A percentile compares a stretch with the other conserved stretches of the same genome.
These are phyloP conservation scores for Drosophila repletoides DNA, from an alignment of 1,140 invertebrate species.

Conservation along the genomic window DNA sequence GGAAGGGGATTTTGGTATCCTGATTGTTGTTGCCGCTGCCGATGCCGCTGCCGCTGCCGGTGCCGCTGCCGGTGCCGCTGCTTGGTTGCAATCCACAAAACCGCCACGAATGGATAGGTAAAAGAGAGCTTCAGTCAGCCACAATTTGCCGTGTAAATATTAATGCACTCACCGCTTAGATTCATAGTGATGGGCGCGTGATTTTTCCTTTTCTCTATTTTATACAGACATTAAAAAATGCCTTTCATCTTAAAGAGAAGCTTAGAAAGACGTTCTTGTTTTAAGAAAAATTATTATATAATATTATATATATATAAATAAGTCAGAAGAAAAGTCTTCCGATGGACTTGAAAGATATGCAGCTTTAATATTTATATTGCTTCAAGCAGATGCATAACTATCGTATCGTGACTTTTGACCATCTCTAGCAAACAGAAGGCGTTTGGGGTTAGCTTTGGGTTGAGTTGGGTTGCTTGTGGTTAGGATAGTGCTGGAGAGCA, in stretches of 20 bases:
- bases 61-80: conserved; percentile 14
- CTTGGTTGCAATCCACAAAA: conserved; percentile 63
- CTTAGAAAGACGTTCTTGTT: too few relatives aligned
- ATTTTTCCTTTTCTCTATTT: neutral
- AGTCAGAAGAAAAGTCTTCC: too few relatives aligned
- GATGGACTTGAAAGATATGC: too few relatives aligned
- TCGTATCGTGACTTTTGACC: neutral
- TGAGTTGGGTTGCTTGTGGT: conserved; percentile 24
- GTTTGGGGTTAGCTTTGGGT: conserved; percentile 9
- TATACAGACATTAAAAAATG: too few relatives aligned
- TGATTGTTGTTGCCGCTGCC: conserved; percentile 31
- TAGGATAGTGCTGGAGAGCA: neutral
- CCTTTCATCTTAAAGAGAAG: too few relatives aligned
- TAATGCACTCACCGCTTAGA: conserved; percentile 52
- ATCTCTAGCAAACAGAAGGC: conserved; percentile 6
- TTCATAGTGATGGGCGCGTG: conserved; percentile 25
- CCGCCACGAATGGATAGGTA: conserved; percentile 43
- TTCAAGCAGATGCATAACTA: too few relatives aligned
- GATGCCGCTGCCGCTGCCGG: neutral
- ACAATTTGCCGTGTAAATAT: conserved; percentile 78
- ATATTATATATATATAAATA: too few relatives aligned
- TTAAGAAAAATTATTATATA: too few relatives aligned
- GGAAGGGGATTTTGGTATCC: conserved; percentile 3
- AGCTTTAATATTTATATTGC: too few relatives aligned
- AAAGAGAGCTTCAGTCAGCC: conserved; percentile 45